These are phyloP conservation scores for Danio tinwini DNA, from an alignment of 2,797 vertebrate genomes.

Conservation along the genomic window DNA sequence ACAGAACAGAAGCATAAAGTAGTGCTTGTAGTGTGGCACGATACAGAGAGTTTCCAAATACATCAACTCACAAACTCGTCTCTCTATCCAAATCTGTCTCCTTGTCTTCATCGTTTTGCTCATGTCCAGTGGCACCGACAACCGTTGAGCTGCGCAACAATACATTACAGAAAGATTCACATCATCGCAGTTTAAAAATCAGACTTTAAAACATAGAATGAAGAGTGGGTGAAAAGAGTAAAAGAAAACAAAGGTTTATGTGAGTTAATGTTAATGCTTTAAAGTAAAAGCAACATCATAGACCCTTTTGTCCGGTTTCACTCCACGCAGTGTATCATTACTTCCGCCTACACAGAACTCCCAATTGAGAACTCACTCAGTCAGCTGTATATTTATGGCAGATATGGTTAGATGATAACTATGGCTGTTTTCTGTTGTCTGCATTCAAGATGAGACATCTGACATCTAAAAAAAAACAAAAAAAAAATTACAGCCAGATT, in stretches of 20 bases:
- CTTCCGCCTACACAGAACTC: too few relatives aligned
- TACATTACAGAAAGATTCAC: background rate
- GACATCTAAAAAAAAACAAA: too few relatives aligned
- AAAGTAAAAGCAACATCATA: background rate
- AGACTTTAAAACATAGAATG: background rate
- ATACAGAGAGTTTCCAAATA: constrained; percentile 43
- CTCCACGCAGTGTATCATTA: too few relatives aligned
- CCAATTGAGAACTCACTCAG: too few relatives aligned
- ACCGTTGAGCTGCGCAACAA: constrained; percentile 45
- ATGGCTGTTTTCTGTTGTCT: too few relatives aligned
- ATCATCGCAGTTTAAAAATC: background rate
- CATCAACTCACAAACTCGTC: constrained; percentile 60
- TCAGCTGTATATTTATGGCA: too few relatives aligned
- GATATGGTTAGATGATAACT: too few relatives aligned
- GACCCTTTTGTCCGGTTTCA: too few relatives aligned
- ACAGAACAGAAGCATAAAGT: constrained; percentile 45
- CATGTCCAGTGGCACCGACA: constrained; percentile 35
- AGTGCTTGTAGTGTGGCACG: constrained; percentile 56
- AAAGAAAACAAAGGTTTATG: background rate
- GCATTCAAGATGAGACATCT: too few relatives aligned
- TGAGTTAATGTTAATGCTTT: background rate
- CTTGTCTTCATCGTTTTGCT: constrained; percentile 30
- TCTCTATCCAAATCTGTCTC: constrained; percentile 57
- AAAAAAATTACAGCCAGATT: too few relatives aligned
- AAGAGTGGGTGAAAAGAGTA: background rate